A percentile compares a stretch with the other conserved stretches of the same genome.
Evolutionary conservation across 2,888 invertebrate species (phyloP).

Genomic region (Euphydryas editha): DNA sequence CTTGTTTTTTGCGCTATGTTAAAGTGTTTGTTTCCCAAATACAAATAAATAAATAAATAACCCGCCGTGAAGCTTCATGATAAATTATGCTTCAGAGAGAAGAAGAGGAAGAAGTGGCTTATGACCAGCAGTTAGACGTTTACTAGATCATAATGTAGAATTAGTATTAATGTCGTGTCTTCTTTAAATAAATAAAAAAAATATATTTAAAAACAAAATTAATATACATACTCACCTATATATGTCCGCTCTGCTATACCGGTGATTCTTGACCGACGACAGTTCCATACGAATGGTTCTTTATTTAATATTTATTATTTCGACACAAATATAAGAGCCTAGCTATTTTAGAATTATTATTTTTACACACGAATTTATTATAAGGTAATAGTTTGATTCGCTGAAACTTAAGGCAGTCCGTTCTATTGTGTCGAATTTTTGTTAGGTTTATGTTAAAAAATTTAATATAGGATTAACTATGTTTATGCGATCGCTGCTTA

Average conservation of each 20-base stretch:
- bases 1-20: no score
- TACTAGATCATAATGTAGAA: no score
- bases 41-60: no score
- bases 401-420: slow-evolving; percentile 17
- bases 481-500: slow-evolving; percentile 21
- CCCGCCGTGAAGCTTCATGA: no score
- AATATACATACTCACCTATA: not conserved
- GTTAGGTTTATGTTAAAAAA: slow-evolving; percentile 2
- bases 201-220: not conserved
- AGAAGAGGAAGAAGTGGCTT: no score
- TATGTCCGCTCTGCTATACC: not conserved
- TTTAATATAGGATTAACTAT: not conserved
- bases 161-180: no score
- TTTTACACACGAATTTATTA: not conserved
- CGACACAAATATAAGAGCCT: not conserved
- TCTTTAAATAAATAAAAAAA: no score
- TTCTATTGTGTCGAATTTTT: not conserved
- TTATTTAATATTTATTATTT: not conserved
- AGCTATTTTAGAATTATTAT: not conserved
- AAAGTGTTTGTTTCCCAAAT: no score
- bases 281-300: not conserved
- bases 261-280: no score
- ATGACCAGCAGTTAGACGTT: no score
- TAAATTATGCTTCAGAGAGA: no score
- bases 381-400: no score